Base-by-base conservation (phyloP, 2,113 vertebrate species). In the Baryphthengus martii region DNA sequence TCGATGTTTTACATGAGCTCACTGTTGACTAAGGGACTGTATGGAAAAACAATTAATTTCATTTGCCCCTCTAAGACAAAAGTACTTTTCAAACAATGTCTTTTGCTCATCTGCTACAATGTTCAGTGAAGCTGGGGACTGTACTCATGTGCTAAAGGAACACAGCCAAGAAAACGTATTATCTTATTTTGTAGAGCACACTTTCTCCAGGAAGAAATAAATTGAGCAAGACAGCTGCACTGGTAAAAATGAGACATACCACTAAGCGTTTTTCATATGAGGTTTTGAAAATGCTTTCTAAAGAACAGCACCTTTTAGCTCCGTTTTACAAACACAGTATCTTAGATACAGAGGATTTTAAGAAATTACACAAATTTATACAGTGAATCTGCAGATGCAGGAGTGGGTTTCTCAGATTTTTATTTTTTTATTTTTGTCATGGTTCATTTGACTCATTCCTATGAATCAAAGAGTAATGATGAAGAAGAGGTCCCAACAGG, bases 141-240 rank as follows among this genome's bases (percentile, higher is more conserved):
- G 7, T 71, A 79, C 59, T 82, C 49, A 25, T 44, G 20, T 65
- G 40, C 42, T 82, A 59, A 42, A 92, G 91, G 85, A 95, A 84
- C 17, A 86, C 13, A 93, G 90, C 82, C 95, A 96, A 96, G 76
- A 95, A 90, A 94, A 92, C 24, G 31, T 84, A 90, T 88, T 92
- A 89, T 92, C 62, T 95, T 95, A 59, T 84, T 93, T 92, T 90
- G 75, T 90, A 88, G 79, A 92, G 58, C 63, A 72, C 55, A 53
- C 63, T 94, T 95, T 96, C 90, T 91, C 59, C 93, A 96, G 92
- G 82, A 96, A 94, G 90, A 96, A 96, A 91, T 88, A 96, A 85
- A 91, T 91, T 83, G 85, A 94, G 39, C 42, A 59, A 85, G 89
- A 93, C 88, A 95, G 90, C 63, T 93, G 85, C 50, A 52, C 2